Evolutionary conservation across 2,113 vertebrate species (phyloP).

Genomic region (Symphodus melops): DNA sequence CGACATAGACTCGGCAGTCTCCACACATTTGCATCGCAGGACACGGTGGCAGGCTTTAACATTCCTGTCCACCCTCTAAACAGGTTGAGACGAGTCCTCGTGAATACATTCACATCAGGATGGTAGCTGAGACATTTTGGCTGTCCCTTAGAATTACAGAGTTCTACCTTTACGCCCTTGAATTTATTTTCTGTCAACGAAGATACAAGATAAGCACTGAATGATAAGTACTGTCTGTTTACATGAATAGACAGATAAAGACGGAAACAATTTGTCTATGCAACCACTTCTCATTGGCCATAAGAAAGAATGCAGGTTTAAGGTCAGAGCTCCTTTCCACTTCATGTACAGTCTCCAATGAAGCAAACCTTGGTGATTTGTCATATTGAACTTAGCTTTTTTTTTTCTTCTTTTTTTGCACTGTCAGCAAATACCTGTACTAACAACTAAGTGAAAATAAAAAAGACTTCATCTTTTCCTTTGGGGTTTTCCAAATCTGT

Average conservation of each 20-base stretch:
- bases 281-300: no score
- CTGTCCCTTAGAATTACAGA: conserved; percentile 26
- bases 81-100: conserved; percentile 51
- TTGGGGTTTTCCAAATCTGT: not conserved
- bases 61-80: conserved; percentile 59
- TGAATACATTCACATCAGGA: conserved; percentile 56
- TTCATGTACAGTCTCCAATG: no score
- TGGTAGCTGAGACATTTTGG: conserved; percentile 29
- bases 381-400: no score
- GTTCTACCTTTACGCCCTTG: conserved; percentile 49
- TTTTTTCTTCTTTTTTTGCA: no score
- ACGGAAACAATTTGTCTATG: not conserved
- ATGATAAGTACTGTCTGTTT: conserved; percentile 5
- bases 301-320: no score
- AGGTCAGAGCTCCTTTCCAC: no score
- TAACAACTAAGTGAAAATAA: no score
- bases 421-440: no score
- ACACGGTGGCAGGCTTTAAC: conserved; percentile 33
- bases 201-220: conserved; percentile 2
- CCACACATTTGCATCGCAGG: conserved; percentile 42
- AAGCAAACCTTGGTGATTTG: no score
- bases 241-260: not conserved
- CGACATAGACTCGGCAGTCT: conserved; percentile 32
- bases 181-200: conserved; percentile 36
- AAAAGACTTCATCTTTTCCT: not conserved